Evolutionary conservation across 2,797 vertebrate species (phyloP).

Genomic region (Enteromius fasciolatus): DNA sequence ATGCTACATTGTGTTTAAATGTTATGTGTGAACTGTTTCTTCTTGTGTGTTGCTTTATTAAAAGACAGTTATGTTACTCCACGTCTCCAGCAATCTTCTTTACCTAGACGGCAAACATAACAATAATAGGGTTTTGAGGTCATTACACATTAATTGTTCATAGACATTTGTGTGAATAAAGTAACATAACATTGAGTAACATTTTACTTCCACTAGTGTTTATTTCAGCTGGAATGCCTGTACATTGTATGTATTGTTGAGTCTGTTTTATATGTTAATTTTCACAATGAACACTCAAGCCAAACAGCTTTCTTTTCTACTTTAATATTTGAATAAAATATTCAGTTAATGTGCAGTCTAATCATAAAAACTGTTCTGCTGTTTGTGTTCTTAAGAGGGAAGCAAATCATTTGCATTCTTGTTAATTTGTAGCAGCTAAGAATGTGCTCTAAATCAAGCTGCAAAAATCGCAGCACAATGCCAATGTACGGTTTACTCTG

Average conservation of each 20-base stretch:
- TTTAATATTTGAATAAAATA: slow-evolving; percentile 17
- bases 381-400: slow-evolving; percentile 7
- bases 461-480: slow-evolving; percentile 15
- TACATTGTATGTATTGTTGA: neutral
- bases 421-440: slow-evolving; percentile 14
- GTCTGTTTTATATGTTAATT: neutral
- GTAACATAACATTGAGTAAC: neutral
- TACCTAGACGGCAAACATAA: too few species aligned
- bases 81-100: too few species aligned
- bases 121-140: neutral
- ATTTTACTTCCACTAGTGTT: neutral
- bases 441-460: slow-evolving; percentile 13
- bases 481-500: neutral
- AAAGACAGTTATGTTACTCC: too few species aligned
- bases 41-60: too few species aligned
- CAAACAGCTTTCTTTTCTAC: neutral
- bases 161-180: neutral
- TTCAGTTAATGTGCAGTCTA: neutral
- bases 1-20: too few species aligned
- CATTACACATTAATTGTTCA: neutral
- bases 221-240: neutral
- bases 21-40: too few species aligned
- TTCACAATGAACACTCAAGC: neutral
- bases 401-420: slow-evolving; percentile 24
- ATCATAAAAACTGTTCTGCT: neutral